Base-by-base conservation (phyloP, 2,113 vertebrate genomes). In the Platysteira castanea region DNA sequence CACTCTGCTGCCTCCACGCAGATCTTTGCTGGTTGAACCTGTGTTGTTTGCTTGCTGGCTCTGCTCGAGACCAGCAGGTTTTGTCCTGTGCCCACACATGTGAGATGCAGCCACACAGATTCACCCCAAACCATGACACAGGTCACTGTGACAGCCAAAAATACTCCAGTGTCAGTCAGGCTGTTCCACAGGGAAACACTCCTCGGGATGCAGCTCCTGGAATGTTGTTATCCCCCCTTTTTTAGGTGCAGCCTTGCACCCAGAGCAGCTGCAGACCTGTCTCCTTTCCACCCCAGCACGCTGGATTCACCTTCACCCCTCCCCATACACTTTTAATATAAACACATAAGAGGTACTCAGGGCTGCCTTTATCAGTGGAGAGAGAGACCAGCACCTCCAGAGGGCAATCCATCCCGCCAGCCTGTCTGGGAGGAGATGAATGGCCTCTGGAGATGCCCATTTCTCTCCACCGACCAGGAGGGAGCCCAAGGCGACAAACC, bases 41-140 rank as follows among this genome's bases (percentile, higher is more conserved):
- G 16, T 7, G 67, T 14, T 64, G 5, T 69, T 65, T 73, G 3
- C 39, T 84, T 1, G 2, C 56, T 52, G 39, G 5, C 20, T 3
- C 18, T 63, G 16, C 19, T 3, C 13, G 35, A 26, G 15, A 15
- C 2, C 42, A 15, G 52, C 12, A 31, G 22, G 22, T 71, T 27
- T 22, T 70, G 30, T n/a, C 39, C 41, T 67, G 68, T 30, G 41
- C 50, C 71, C 15, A 4, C 10, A 10, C 0, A 0, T n/a, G 56
- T 11, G 74, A 56, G 71, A 31, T 16, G 23, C 69, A 49, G 54
- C 54, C 6, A 8, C 5, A 8, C 27, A 35, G 54, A 53, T 69
- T 82, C 15, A 15, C 0, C 15, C 11, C 61, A 24, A 64, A n/a
- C 16, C 3, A 0, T 2, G 16, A 20, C 19, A 23, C 0, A 1